Base-by-base conservation (phyloP, 2,888 invertebrate genomes). In the Acanthosoma haemorrhoidale region DNA sequence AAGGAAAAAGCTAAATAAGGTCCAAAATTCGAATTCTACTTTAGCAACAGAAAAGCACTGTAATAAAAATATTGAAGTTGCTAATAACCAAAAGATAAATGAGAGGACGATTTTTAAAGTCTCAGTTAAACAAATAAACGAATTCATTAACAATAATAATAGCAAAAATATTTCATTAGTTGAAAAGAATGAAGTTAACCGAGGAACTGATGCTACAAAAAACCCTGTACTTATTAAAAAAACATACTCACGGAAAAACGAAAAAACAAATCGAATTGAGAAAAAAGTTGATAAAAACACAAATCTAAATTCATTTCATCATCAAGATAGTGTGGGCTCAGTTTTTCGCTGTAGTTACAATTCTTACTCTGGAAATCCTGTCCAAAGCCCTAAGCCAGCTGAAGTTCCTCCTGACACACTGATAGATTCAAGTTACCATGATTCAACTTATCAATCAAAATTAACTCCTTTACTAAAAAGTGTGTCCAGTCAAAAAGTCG, bases 401-500 rank as follows among this genome's bases (percentile, higher is more conserved):
- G 18, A 76, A 77, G 57, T 76, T 76, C 15, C 73, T 73, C 32
- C 78, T 76, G 70, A 25, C 5, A 39, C 63, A 39, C 36, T 38
- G 18, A 9, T 77, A 76, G 71, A 66, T 76, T 68, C 77, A 76
- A 51, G 78, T 78, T 71, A 79, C 77, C 67, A 67, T 21, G 18
- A 66, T 51, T 51, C 61, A 18, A 38, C 61, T 1, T 70, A 69
- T 34, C 63, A 58, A 63, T 61, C 66, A 64, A 72, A 75, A 64
- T 74, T 77, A 39, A 77, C 76, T 18, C 78, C 76, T 16, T 79
- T 81, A 78, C 75, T 82, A 6, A 80, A 80, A 59, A 79, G 80
- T n/a, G n/a, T n/a, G n/a, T n/a, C n/a, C n/a, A 81, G 81, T 72
- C 82, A 82, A 3, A 80, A 80, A 72, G 81, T 82, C 13, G 78